Base-by-base conservation (phyloP, 2,113 vertebrate genomes). In the Antigone vipio region DNA sequence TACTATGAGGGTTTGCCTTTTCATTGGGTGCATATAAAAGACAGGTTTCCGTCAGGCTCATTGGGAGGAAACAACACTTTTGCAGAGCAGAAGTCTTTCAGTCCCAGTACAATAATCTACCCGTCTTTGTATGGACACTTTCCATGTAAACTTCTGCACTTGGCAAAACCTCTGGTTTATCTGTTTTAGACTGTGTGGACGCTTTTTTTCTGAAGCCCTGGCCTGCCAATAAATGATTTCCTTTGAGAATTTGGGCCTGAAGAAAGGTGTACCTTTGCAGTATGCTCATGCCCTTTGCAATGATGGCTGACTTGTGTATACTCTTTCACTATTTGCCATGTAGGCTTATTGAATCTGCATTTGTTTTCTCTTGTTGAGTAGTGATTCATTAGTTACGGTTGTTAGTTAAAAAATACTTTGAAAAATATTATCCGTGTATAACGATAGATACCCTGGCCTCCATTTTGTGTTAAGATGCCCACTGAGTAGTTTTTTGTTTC, bases 71-170 rank as follows among this genome's bases (percentile, higher is more conserved):
- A 11, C 45, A 75, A 7, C 1, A 2, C 38, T 80, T 52, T 27
- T 73, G 53, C 34, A 69, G 35, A 56, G 24, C 24, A 77, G 56
- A 67, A 89, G 55, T 59, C 4, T 83, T 38, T 75, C 52, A 72
- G 42, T 22, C 26, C 0, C 0, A 56, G 19, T 68, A 45, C 15
- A 19, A 12, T 82, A 26, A 85, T 82, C 34, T 82, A 3, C 35
- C 82, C 0, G 0, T 35, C 23, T 85, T 44, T 49, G 24, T 71
- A 74, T 67, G n/a, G 32, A 29, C 29, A 15, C 20, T 63, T 14
- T 83, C 16, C 20, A 5, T 26, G 11, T 45, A 42, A 66, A 52
- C 52, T 67, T 59, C 38, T 81, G 12, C 15, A 12, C 13, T 67
- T 81, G 52, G 38, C 27, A 85, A 71, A 91, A 63, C 11, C 59